Evolutionary conservation across 2,797 vertebrate genomes (phyloP), one percentile per base, ranked within the genome.

Genomic region (Platyrinchus mystaceus): DNA sequence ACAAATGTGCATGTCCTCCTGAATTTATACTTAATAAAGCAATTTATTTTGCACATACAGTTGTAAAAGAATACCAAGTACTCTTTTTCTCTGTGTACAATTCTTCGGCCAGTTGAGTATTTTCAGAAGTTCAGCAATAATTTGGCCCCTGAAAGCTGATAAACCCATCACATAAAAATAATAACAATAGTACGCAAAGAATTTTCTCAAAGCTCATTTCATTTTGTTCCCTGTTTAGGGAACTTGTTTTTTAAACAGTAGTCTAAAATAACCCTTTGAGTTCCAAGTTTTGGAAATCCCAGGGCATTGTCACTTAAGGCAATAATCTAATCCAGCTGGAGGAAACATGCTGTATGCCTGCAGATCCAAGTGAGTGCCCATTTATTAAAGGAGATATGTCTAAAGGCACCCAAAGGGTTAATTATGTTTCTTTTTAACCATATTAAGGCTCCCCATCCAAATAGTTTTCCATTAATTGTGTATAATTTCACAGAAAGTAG

Each of bases 331-430:
- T 73, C 30, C 43, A 94, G 9, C 53, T 21, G 21, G 39, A 80
- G 80, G n/a, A 53, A 75, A 63, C 41, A 76, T 18, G 24, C 50
- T 66, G 64, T 67, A 43, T 50, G 86, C 79, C 92, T 87, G 71
- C 52, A 90, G 50, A 64, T 91, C 37, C 66, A 56, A 79, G 63
- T 64, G 73, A 94, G 70, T 84, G 89, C 94, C 95, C 76, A 2
- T 56, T 83, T 56, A 11, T 27, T 93, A 62, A 84, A 90, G 9
- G 91, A 60, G 63, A 7, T 70, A 23, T 30, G 46, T 94, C 69
- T 96, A 96, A 97, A 97, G 96, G 96, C 96, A 95, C 96, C 94
- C 95, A 95, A 76, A 97, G 93, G 88, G 89, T 95, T 97, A 80
- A 66, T 62, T 69, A 28, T 18, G 9, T n/a, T 95, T 84, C 28